Percentiles rank a stretch among this genome's conserved stretches.
phyloP scores from a whole-genome alignment of 2,113 vertebrate species.

The Chaenocephalus aceratus region DNA sequence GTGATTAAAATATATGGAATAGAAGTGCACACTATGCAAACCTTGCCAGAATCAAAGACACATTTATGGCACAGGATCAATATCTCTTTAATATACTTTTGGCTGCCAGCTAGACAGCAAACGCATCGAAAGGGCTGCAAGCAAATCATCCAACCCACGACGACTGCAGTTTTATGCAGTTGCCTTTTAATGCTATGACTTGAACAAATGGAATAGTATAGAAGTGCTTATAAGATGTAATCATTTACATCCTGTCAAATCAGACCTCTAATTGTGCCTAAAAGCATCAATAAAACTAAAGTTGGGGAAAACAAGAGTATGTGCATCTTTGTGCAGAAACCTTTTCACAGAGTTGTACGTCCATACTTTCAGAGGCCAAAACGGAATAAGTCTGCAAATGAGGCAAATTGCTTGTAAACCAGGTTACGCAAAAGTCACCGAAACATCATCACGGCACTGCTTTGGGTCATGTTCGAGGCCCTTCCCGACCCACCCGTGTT shows the following conservation, averaged over 20 bases:
- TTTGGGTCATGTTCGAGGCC: constrained; percentile 67
- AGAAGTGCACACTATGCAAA: not conserved
- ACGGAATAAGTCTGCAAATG: constrained; percentile 39
- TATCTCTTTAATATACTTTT: no score
- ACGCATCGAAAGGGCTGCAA: not conserved
- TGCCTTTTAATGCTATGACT: not conserved
- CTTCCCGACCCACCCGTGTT: constrained; percentile 63
- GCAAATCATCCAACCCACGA: not conserved
- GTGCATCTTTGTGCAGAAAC: not conserved
- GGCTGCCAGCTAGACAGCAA: no score
- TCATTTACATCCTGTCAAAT: not conserved
- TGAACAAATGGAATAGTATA: not conserved
- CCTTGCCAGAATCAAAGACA: not conserved
- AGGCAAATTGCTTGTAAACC: constrained; percentile 46
- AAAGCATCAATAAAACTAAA: not conserved
- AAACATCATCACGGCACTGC: constrained; percentile 32
- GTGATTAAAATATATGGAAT: not conserved
- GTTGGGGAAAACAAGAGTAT: not conserved
- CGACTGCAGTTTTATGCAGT: not conserved
- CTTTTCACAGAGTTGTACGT: constrained; percentile 2
- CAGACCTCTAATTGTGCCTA: not conserved
- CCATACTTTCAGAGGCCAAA: not conserved
- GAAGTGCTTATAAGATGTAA: not conserved
- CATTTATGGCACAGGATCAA: not conserved
- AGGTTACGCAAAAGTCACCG: constrained; percentile 50